Evolutionary conservation across 2,888 invertebrate species (phyloP).

Genomic region (Acleris laterana): DNA sequence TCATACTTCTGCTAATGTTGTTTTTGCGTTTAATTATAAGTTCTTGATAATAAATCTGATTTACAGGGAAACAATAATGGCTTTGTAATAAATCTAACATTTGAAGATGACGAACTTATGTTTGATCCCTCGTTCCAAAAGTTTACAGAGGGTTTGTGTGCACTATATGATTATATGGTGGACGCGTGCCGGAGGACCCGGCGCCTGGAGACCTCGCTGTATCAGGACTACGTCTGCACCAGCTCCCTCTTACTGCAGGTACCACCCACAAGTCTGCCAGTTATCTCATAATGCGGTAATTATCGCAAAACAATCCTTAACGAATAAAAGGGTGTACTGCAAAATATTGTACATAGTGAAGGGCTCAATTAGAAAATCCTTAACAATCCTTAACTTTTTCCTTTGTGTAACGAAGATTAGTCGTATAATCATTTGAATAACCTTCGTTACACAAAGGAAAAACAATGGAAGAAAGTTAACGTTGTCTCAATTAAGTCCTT

Average conservation of each 20-base stretch:
- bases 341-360: too few relatives aligned
- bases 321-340: too few relatives aligned
- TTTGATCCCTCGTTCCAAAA: slow-evolving; percentile 91
- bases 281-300: too few relatives aligned
- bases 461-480: too few relatives aligned
- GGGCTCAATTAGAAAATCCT: too few relatives aligned
- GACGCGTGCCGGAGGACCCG: slow-evolving; percentile 89
- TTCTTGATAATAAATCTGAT: background rate
- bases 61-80: slow-evolving; percentile 87
- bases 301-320: too few relatives aligned
- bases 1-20: slow-evolving; percentile 41
- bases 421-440: too few relatives aligned
- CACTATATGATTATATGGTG: slow-evolving; percentile 90
- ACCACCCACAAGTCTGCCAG: slow-evolving; percentile 18
- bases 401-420: too few relatives aligned
- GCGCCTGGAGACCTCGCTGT: slow-evolving; percentile 91
- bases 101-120: slow-evolving; percentile 84
- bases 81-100: slow-evolving; percentile 85
- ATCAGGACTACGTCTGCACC: slow-evolving; percentile 84
- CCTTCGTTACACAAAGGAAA: too few relatives aligned
- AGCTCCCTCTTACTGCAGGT: slow-evolving; percentile 59
- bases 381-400: too few relatives aligned
- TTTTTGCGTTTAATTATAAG: background rate
- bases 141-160: slow-evolving; percentile 88
- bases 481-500: too few relatives aligned